Conservation (phyloP, 2,113 vertebrate species). For the Carassius carassius region DNA sequence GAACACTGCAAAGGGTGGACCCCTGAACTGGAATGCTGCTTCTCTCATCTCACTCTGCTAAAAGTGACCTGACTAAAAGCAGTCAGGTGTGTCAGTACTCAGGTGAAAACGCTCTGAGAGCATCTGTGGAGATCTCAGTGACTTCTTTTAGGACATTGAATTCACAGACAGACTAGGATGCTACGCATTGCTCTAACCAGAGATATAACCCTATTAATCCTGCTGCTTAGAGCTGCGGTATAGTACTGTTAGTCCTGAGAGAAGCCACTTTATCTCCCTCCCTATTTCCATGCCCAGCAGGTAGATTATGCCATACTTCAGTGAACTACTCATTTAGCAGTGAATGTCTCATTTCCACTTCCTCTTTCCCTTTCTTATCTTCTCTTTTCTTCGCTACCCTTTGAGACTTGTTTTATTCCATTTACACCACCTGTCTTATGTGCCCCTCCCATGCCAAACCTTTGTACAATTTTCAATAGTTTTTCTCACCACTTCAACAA, state of each 20-base stretch:
- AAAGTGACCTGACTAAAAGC: neutral
- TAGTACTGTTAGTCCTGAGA: constrained; percentile 28
- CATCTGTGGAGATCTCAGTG: neutral
- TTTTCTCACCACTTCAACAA: neutral
- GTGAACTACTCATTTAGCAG: constrained; percentile 27
- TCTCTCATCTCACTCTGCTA: neutral
- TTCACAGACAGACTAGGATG: neutral
- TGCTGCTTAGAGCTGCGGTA: constrained; percentile 23
- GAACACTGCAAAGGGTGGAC: neutral
- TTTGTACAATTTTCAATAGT: neutral
- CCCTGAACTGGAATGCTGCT: neutral
- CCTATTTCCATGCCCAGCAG: constrained; percentile 30
- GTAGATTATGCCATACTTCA: constrained; percentile 30
- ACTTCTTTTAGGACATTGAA: constrained; percentile 2
- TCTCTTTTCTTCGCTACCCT: constrained; percentile 12
- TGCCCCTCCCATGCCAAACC: neutral
- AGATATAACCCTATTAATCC: constrained; percentile 33
- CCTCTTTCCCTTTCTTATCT: constrained; percentile 9
- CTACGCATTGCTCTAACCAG: neutral
- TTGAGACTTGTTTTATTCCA: constrained; percentile 10
- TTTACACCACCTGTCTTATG: constrained; percentile 7
- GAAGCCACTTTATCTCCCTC: constrained; percentile 26
- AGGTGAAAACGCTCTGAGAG: neutral
- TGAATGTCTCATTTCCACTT: constrained; percentile 21
- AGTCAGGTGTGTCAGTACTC: neutral